These are phyloP conservation scores for Parotia lawesii DNA, from an alignment of 2,113 vertebrate genomes.

Conservation along the genomic window DNA sequence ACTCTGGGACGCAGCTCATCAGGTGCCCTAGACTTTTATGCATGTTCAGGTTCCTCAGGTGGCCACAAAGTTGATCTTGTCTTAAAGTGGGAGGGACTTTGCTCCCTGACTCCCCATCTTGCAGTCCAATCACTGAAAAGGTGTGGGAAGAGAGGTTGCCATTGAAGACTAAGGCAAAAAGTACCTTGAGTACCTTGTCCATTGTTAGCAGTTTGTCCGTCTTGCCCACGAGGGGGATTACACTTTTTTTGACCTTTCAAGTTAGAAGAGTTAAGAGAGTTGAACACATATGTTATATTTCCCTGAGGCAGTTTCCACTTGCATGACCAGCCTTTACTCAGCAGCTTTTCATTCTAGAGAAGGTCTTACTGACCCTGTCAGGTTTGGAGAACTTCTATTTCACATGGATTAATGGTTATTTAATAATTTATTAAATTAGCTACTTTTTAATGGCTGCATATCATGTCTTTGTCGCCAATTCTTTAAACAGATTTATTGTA, in stretches of 20 bases:
- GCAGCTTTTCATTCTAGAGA: neutral
- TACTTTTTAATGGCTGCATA: neutral
- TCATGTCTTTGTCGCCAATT: neutral
- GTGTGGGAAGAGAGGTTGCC: neutral
- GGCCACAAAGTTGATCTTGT: neutral
- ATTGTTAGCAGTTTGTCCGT: neutral
- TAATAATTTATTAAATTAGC: neutral
- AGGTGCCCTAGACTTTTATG: neutral
- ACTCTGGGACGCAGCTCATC: neutral
- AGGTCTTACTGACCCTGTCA: neutral
- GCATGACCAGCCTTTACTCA: neutral
- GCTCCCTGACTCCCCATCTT: neutral
- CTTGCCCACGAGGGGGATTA: neutral
- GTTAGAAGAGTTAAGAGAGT: neutral
- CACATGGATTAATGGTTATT: neutral
- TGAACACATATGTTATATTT: neutral
- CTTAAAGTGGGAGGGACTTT: neutral
- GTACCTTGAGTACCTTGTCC: neutral
- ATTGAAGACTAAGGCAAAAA: neutral
- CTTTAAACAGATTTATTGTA: neutral
- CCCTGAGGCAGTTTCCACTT: neutral
- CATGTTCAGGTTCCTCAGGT: neutral
- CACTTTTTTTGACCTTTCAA: neutral
- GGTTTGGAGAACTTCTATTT: neutral
- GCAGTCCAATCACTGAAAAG: accelerated